Percentiles rank a stretch among this genome's conserved stretches.
These are phyloP conservation scores for Calliphora vomitoria DNA, from an alignment of 2,888 invertebrate genomes.

Conservation along the genomic window DNA sequence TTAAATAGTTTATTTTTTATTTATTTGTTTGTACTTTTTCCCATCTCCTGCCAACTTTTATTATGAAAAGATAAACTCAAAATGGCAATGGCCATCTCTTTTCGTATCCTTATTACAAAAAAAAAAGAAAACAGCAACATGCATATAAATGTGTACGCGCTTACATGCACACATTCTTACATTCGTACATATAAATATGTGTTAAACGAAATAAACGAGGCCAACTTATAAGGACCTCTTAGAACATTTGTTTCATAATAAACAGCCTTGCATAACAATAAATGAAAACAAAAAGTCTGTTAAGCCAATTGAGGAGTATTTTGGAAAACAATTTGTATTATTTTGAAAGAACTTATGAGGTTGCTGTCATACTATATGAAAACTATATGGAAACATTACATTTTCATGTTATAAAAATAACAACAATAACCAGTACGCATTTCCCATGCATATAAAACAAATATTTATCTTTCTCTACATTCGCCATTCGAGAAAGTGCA, in stretches of 20 bases:
- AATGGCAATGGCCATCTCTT: constrained; percentile 41
- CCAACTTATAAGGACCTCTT: background rate
- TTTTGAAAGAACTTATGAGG: no score
- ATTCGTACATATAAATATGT: background rate
- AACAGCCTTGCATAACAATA: no score
- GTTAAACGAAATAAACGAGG: background rate
- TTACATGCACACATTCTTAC: background rate
- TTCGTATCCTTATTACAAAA: constrained; percentile 25
- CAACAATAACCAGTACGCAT: constrained; percentile 17
- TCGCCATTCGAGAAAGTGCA: constrained; percentile 17
- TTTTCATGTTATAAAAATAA: background rate
- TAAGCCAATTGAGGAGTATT: no score
- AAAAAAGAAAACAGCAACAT: background rate
- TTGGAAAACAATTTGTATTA: no score
- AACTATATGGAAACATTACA: background rate
- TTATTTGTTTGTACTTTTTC: background rate
- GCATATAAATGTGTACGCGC: background rate
- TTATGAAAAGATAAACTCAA: constrained; percentile 53
- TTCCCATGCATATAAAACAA: constrained; percentile 14
- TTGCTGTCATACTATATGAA: background rate
- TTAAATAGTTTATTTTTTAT: constrained; percentile 29
- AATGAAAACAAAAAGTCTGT: no score
- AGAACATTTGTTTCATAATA: no score
- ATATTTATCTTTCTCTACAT: constrained; percentile 30
- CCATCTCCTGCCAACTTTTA: constrained; percentile 48